phyloP scores from a whole-genome alignment of 2,888 invertebrate species.

The Cylloceria caligata region DNA sequence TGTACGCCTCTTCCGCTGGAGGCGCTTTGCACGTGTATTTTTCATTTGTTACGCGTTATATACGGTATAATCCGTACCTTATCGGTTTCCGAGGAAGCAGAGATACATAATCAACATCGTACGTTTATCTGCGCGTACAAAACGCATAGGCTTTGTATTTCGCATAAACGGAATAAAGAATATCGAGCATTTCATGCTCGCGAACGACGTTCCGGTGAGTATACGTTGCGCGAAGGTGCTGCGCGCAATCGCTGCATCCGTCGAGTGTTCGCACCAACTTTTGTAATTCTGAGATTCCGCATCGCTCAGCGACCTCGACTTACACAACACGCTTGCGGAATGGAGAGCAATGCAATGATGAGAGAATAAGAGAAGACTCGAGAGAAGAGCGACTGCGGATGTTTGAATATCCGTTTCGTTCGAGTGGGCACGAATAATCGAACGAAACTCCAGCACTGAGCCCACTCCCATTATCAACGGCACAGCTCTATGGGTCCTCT shows the following conservation, averaged over 20 bases:
- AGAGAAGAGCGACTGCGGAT: constrained; percentile 5
- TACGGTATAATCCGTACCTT: too few species aligned
- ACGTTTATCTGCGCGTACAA: neutral
- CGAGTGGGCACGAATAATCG: constrained; percentile 71
- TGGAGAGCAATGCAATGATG: neutral
- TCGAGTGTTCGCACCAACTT: neutral
- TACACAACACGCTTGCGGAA: constrained; percentile 66
- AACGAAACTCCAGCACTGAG: neutral
- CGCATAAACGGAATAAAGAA: constrained; percentile 35
- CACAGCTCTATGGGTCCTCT: constrained; percentile 38
- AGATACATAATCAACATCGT: neutral
- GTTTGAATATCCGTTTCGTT: constrained; percentile 67
- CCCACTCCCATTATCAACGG: constrained; percentile 7
- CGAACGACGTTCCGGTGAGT: neutral
- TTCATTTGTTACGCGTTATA: neutral
- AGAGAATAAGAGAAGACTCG: constrained; percentile 21
- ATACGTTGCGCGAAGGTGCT: neutral
- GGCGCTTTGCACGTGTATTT: neutral
- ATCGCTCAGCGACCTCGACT: constrained; percentile 70
- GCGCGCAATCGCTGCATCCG: constrained; percentile 29
- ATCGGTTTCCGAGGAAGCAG: neutral
- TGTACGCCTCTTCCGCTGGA: constrained; percentile 51
- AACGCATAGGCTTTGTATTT: constrained; percentile 3
- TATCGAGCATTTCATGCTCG: constrained; percentile 7
- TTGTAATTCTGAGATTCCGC: constrained; percentile 56